These are phyloP conservation scores for Clupea harengus DNA, from an alignment of 2,113 vertebrate species.

Conservation along the genomic window DNA sequence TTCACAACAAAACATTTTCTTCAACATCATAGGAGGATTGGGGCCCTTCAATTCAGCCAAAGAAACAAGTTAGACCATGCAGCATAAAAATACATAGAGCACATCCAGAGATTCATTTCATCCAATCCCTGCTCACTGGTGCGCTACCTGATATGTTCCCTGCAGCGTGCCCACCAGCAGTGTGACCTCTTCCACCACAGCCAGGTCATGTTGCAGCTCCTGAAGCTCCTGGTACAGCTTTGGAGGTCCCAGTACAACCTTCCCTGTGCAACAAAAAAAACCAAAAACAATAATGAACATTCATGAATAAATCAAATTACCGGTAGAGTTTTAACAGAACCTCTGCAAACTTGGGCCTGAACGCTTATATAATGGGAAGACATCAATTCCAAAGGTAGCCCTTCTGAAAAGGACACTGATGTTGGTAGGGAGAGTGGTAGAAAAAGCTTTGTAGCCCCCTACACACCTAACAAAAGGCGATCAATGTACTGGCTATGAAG, in stretches of 20 bases:
- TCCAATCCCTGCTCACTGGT: neutral
- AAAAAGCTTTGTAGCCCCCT: neutral
- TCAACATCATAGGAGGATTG: neutral
- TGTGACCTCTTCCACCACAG: slow-evolving; percentile 89
- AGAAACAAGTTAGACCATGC: neutral
- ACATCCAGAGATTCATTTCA: neutral
- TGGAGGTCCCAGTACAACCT: slow-evolving; percentile 84
- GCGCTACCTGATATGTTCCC: slow-evolving; percentile 87
- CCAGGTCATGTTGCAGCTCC: slow-evolving; percentile 90
- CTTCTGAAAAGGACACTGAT: neutral
- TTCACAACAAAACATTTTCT: neutral
- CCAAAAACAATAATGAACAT: neutral
- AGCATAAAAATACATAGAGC: neutral
- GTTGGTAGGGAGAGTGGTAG: slow-evolving; percentile 39
- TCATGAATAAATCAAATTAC: neutral
- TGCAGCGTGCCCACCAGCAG: slow-evolving; percentile 88
- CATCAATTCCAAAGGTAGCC: neutral
- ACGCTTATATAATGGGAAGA: neutral
- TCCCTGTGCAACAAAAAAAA: slow-evolving; percentile 68
- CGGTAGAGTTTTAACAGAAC: neutral
- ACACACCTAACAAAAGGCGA: neutral
- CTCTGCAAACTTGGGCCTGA: neutral
- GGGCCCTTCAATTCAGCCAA: neutral
- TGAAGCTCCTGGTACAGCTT: slow-evolving; percentile 94
- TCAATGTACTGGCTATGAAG: neutral